Evolutionary conservation across 2,888 invertebrate species (phyloP).

Genomic region (Monoplex corrugatus): DNA sequence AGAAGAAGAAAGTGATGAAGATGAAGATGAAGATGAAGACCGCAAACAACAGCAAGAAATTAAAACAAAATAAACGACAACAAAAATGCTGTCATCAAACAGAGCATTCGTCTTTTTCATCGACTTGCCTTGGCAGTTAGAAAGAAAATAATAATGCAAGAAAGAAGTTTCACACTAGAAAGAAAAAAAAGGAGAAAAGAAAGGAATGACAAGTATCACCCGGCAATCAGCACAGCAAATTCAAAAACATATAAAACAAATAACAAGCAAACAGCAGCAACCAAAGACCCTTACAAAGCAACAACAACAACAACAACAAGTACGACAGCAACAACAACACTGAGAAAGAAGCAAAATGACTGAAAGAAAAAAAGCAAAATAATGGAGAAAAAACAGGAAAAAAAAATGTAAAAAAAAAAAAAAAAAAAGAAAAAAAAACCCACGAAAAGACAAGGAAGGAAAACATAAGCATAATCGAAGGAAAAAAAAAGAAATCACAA

Average conservation of each 20-base stretch:
- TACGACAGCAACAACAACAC: background rate
- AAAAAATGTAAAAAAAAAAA: background rate
- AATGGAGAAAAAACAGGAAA: too few species aligned
- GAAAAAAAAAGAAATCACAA: too few species aligned
- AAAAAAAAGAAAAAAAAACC: background rate
- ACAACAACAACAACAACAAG: background rate
- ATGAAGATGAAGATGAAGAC: too few species aligned
- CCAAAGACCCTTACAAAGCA: background rate
- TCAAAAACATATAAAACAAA: background rate
- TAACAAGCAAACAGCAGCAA: background rate
- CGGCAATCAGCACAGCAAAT: background rate
- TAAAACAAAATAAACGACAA: too few species aligned
- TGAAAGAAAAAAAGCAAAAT: background rate
- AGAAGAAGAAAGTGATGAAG: too few species aligned
- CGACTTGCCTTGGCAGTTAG: too few species aligned
- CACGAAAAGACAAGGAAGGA: too few species aligned
- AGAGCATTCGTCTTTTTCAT: too few species aligned
- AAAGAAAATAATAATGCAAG: too few species aligned
- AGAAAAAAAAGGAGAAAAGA: background rate
- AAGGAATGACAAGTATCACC: background rate
- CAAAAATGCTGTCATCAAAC: too few species aligned
- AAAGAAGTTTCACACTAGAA: background rate
- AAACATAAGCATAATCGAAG: too few species aligned
- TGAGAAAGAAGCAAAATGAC: background rate
- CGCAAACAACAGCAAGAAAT: too few species aligned